Evolutionary conservation across 2,113 vertebrate genomes (phyloP).

Genomic region (Lagopus muta): DNA sequence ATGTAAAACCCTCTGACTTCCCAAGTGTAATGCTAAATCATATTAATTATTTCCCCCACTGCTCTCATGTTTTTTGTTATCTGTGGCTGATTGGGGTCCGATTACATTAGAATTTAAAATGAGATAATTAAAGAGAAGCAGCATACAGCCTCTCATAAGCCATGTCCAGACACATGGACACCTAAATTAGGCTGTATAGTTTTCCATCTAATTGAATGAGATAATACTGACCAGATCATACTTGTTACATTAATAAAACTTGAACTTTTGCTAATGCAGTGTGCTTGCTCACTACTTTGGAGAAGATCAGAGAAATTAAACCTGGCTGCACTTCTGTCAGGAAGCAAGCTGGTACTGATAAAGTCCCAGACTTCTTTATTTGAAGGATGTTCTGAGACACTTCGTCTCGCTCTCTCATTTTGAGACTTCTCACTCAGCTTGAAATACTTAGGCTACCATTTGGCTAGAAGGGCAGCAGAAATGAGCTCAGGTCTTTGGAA

Average conservation of each 20-base stretch:
- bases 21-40: not conserved
- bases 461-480: not conserved
- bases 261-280: not conserved
- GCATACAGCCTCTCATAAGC: not conserved
- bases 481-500: not conserved
- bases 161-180: not conserved
- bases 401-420: not conserved
- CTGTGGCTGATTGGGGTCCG: not conserved
- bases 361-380: not conserved
- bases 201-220: not conserved
- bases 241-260: not conserved
- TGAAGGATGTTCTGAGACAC: not conserved
- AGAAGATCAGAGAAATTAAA: not conserved
- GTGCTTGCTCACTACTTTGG: not conserved
- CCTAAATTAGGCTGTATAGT: not conserved
- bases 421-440: not conserved
- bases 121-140: not conserved
- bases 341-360: not conserved
- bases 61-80: constrained; percentile 21
- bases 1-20: not conserved
- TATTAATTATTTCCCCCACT: not conserved
- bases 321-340: not conserved
- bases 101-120: not conserved
- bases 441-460: not conserved
- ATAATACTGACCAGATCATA: not conserved